Evolutionary conservation across 2,797 vertebrate genomes (phyloP).

Genomic region (Eleutherodactylus coqui): DNA sequence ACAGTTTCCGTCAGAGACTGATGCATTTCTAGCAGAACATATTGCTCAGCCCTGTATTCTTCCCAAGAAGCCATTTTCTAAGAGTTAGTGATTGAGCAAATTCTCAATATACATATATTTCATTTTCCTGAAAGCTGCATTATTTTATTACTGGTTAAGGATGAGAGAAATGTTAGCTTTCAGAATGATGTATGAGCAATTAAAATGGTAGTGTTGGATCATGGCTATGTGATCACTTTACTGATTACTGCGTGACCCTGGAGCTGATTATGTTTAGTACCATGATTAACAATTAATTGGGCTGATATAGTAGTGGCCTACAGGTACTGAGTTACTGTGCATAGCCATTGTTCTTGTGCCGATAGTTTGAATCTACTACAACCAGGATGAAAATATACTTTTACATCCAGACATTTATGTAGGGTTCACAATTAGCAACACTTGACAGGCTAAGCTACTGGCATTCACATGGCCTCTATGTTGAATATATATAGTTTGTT

Average conservation of each 20-base stretch:
- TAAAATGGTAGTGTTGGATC: constrained; percentile 62
- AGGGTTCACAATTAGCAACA: constrained; percentile 38
- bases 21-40: constrained; percentile 27
- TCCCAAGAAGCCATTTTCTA: constrained; percentile 22
- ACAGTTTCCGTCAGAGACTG: constrained; percentile 18
- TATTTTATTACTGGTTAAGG: constrained; percentile 43
- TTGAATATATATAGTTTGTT: constrained; percentile 47
- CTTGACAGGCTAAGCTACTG: constrained; percentile 18
- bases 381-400: constrained; percentile 5
- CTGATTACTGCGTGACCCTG: constrained; percentile 56
- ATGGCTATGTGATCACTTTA: constrained; percentile 61
- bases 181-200: constrained; percentile 63
- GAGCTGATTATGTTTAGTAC: constrained; percentile 59
- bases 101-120: constrained; percentile 32
- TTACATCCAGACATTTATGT: constrained; percentile 4
- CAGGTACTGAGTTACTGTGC: constrained; percentile 50
- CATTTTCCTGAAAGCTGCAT: constrained; percentile 49
- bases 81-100: constrained; percentile 25
- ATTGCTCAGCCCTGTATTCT: constrained; percentile 3
- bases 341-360: constrained; percentile 30
- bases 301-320: constrained; percentile 56
- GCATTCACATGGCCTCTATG: constrained; percentile 37
- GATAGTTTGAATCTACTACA: constrained; percentile 39
- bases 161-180: constrained; percentile 50
- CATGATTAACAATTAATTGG: constrained; percentile 63